Conservation (phyloP, 2,113 vertebrate species). For the Urocynchramus pylzowi region DNA sequence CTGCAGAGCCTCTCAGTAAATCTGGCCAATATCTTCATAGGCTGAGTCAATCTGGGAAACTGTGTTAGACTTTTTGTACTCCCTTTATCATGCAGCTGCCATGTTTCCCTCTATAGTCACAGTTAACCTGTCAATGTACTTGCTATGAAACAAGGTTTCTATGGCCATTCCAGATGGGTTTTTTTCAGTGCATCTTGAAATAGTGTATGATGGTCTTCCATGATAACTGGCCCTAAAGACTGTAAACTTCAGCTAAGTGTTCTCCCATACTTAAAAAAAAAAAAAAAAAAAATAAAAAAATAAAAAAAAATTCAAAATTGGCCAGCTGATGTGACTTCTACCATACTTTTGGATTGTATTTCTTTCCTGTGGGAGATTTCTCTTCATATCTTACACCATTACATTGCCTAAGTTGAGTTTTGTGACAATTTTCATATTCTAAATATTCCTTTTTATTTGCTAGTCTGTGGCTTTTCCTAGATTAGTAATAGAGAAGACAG, state of each 20-base stretch:
- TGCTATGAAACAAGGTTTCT: constrained; percentile 63
- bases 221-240: constrained; percentile 42
- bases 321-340: not conserved
- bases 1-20: constrained; percentile 6
- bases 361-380: constrained; percentile 1
- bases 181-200: constrained; percentile 61
- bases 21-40: constrained; percentile 18
- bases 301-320: not conserved
- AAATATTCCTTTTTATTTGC: not conserved
- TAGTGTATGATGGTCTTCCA: constrained; percentile 32
- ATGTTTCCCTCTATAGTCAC: constrained; percentile 47
- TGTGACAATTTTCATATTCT: not conserved
- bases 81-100: constrained; percentile 55
- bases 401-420: not conserved
- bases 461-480: not conserved
- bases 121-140: constrained; percentile 56
- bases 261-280: constrained; percentile 1
- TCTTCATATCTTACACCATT: not conserved
- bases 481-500: not conserved
- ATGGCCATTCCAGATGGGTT: constrained; percentile 38
- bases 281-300: not conserved
- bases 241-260: constrained; percentile 8
- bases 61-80: constrained; percentile 40
- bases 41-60: constrained; percentile 45
- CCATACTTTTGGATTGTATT: not conserved